Percentiles rank a stretch among this genome's conserved stretches.
Evolutionary conservation across 2,797 vertebrate genomes (phyloP).

Genomic region (Sebastes goodei): DNA sequence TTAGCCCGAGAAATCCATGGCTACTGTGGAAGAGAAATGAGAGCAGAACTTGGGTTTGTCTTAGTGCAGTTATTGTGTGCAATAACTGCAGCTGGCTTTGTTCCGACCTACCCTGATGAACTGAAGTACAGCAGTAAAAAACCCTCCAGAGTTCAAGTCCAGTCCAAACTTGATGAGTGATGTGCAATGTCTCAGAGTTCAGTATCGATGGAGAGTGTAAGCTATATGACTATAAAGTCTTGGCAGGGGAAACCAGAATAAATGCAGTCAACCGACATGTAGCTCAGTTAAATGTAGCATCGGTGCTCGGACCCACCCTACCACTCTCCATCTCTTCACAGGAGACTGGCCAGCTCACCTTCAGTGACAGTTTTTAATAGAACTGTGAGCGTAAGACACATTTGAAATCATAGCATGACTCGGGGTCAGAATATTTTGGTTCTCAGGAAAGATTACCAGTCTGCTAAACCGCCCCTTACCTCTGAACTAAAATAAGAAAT

Average conservation of each 20-base stretch:
- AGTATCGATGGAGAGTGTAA: background rate
- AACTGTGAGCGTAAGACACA: background rate
- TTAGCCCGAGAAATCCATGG: background rate
- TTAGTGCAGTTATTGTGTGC: background rate
- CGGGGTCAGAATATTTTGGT: background rate
- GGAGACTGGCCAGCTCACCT: background rate
- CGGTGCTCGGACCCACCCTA: background rate
- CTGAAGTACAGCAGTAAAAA: background rate
- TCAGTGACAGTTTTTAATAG: background rate
- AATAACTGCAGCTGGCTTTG: background rate
- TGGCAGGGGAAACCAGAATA: background rate
- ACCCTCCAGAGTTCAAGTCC: background rate
- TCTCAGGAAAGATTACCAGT: conserved; percentile 1
- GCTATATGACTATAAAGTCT: background rate
- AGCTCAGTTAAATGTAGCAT: conserved; percentile 20
- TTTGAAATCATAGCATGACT: background rate
- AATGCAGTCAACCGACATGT: conserved; percentile 4
- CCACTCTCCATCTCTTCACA: conserved; percentile 3
- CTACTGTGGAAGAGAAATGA: background rate
- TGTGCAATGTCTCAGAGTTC: background rate
- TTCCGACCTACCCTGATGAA: background rate
- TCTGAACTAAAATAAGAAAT: background rate
- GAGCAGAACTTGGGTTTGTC: background rate
- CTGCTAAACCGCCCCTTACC: background rate
- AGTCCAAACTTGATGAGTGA: background rate